Base-by-base conservation (phyloP, 2,888 invertebrate species). In the Amphipyra tragopoginis region DNA sequence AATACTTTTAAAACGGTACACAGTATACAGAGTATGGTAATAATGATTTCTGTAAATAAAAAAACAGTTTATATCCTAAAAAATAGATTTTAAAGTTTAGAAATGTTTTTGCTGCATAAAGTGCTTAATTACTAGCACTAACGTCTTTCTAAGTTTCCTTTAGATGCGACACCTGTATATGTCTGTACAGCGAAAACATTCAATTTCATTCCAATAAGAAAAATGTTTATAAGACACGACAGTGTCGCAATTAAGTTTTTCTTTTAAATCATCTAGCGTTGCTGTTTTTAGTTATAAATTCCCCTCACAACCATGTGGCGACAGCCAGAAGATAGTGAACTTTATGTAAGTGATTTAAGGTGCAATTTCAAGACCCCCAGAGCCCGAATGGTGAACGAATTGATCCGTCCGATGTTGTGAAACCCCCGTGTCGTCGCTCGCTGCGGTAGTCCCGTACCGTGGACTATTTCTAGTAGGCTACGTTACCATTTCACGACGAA, bases 391-490 rank as follows among this genome's bases (percentile, higher is more conserved):
- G 85, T 89, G 88, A 91, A 90, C 91, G 92, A 91, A 92, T 83
- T 89, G 87, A 90, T 93, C 93, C 93, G 93, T 93, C 93, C 93
- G 92, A 90, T 82, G 88, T 85, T 86, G 87, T 84, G 85, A 87
- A 86, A 85, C 83, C 93, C 76, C 92, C 89, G 86, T 80, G 84
- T 85, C 84, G 86, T 84, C 83, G 77, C 79, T 84, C 86, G 80
- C 81, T 84, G 86, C 82, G 86, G 83, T 82, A 80, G 77, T 86
- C 82, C 83, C 72, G 74, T 69, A 56, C 60, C 48, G 68, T 72
- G 73, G 64, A 72, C 75, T 75, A 63, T 73, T 62, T 55, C 56
- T 62, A 40, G 45, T 52, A 57, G 43, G 52, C 64, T 45, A 57
- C 54, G 65, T 62, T 59, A 42, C 44, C 26, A 57, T 60, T 53